These are phyloP conservation scores for Opisthocomus hoazin DNA, from an alignment of 2,113 vertebrate genomes.

Conservation along the genomic window DNA sequence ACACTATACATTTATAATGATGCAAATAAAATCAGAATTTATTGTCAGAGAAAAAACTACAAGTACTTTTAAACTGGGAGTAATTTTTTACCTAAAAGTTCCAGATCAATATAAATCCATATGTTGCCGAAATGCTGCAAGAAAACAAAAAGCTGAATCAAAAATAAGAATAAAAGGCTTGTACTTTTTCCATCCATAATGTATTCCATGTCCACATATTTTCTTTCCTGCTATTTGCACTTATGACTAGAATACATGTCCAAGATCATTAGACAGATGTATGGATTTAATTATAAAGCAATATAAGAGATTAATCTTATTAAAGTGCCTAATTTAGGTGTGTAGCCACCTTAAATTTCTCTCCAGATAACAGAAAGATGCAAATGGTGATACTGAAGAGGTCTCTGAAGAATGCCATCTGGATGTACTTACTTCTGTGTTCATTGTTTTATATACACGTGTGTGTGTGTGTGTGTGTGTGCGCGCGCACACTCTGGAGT, in stretches of 20 bases:
- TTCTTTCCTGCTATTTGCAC: neutral
- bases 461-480: accelerated
- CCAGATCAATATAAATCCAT: neutral
- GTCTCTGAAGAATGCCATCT: neutral
- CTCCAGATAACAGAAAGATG: neutral
- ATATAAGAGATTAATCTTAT: neutral
- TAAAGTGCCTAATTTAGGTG: neutral
- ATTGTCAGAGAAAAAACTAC: neutral
- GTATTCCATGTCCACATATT: neutral
- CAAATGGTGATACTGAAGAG: neutral
- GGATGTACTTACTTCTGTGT: neutral
- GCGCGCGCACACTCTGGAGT: no score
- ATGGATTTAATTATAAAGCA: neutral
- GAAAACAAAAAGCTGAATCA: neutral
- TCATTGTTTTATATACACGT: neutral
- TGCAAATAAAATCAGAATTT: neutral
- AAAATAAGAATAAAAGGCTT: neutral
- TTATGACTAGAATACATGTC: neutral
- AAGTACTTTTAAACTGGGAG: neutral
- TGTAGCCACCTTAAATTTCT: neutral
- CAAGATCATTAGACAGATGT: neutral
- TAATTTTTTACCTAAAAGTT: neutral
- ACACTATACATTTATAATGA: neutral
- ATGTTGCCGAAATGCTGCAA: neutral
- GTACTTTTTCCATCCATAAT: neutral